Base-by-base conservation (phyloP, 2,113 vertebrate genomes). In the Erinaceus europaeus region DNA sequence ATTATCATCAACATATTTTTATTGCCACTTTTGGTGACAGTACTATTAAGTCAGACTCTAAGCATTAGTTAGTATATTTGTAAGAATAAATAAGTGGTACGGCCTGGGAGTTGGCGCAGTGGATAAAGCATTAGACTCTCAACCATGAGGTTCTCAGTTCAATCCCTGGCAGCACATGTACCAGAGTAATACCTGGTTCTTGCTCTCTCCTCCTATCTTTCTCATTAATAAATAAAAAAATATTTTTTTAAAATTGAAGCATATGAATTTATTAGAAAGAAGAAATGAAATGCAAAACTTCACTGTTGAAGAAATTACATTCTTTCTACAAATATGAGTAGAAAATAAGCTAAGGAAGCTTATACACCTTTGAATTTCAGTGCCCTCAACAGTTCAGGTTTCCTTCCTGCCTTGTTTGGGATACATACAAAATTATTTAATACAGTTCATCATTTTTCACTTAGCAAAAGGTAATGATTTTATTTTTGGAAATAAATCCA, bases 391-490 rank as follows among this genome's bases (percentile, higher is more conserved):
- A 64, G 78, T 78, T 74, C 53, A 32, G 32, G 18, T 85, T 91
- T 88, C 40, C 53, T 93, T 23, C 18, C 53, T 67, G 71, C 34
- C 78, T 92, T 91, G 48, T 86, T 94, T 89, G 71, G 55, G 48
- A 72, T 91, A 46, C 77, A 25, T 93, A 91, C 75, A 93, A 91
- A 94, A 90, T 85, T 76, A 94, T 74, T 89, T 94, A 94, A 95
- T 88, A 92, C 79, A 87, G 72, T 69, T 92, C 48, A 67, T 89
- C 50, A 92, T 88, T 91, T 90, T 95, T 93, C 67, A 91, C 88
- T 90, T 40, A 83, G 86, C 48, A 61, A 92, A 91, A 90, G 92
- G 86, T 91, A 91, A 59, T 64, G 57, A 86, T 55, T 94, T 94
- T 48, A 80, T 88, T 95, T 94, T 93, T 89, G 92, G 75, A 95